Evolutionary conservation across 2,113 vertebrate genomes (phyloP).

Genomic region (Gobiocypris rarus): DNA sequence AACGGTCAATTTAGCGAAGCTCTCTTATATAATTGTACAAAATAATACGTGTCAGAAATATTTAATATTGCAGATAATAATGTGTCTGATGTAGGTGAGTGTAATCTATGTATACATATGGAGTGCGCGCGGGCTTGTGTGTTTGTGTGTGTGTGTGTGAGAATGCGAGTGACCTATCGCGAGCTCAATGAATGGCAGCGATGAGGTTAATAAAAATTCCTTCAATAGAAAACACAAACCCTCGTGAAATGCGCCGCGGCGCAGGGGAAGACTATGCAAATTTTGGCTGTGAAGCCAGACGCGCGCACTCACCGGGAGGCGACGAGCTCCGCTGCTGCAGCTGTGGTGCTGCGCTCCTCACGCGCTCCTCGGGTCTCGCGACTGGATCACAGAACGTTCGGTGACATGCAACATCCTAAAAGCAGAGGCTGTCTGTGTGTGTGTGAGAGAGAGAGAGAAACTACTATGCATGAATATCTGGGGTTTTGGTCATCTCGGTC

Average conservation of each 20-base stretch:
- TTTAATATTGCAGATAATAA: slow-evolving; percentile 4
- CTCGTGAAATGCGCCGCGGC: slow-evolving; percentile 64
- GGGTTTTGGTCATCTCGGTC: slow-evolving; percentile 50
- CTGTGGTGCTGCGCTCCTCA: slow-evolving; percentile 64
- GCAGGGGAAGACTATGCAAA: slow-evolving; percentile 65
- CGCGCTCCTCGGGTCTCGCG: slow-evolving; percentile 59
- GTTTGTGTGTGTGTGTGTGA: slow-evolving; percentile 26
- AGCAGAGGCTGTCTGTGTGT: slow-evolving; percentile 75
- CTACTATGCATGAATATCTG: slow-evolving; percentile 29
- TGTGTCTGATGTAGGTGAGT: background rate
- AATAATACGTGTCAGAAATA: background rate
- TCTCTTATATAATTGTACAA: background rate
- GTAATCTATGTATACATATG: slow-evolving; percentile 28
- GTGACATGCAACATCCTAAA: slow-evolving; percentile 79
- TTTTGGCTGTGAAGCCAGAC: slow-evolving; percentile 64
- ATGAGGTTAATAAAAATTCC: slow-evolving; percentile 68
- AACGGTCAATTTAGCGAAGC: background rate
- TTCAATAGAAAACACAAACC: slow-evolving; percentile 63
- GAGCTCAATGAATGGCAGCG: slow-evolving; percentile 64
- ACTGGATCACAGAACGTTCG: slow-evolving; percentile 77
- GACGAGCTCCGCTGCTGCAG: slow-evolving; percentile 66
- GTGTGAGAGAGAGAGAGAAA: slow-evolving; percentile 50
- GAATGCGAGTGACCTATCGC: slow-evolving; percentile 66
- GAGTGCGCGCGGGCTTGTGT: slow-evolving; percentile 7
- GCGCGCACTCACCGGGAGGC: slow-evolving; percentile 73